Evolutionary conservation across 1,140 invertebrate genomes (phyloP).

Genomic region (Cyrtorhinus lividipennis): DNA sequence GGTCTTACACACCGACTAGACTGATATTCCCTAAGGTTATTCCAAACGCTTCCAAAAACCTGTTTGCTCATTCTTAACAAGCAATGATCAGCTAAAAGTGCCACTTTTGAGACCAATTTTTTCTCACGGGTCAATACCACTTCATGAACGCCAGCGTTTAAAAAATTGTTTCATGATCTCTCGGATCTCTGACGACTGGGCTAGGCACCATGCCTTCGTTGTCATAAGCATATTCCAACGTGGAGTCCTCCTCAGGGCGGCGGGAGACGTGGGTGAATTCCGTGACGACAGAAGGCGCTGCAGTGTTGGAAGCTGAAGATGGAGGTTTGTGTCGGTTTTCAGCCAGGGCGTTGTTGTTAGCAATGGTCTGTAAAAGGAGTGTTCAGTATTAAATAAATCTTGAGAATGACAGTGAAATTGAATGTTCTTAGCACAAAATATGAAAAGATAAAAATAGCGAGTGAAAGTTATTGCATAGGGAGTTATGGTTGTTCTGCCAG

Average conservation of each 20-base stretch:
- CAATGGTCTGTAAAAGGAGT: background rate
- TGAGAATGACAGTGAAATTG: background rate
- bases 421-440: no score
- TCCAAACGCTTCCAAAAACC: no score
- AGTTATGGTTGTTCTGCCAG: no score
- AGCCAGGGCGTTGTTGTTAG: conserved; percentile 7
- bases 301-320: conserved; percentile 6
- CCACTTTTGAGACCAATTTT: no score
- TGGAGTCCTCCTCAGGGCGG: conserved; percentile 45
- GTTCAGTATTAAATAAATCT: background rate
- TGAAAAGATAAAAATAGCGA: no score
- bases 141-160: background rate
- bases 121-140: no score
- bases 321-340: background rate
- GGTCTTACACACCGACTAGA: no score
- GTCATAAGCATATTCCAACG: conserved; percentile 51
- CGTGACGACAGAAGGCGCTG: conserved; percentile 17
- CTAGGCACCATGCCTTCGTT: conserved; percentile 46
- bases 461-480: no score
- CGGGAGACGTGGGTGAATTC: conserved; percentile 15
- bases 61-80: no score
- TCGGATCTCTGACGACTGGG: conserved; percentile 26
- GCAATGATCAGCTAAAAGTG: no score
- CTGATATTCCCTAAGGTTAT: no score
- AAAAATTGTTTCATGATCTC: conserved; percentile 11